Percentiles rank a stretch among this genome's conserved stretches.
Conservation (phyloP, 2,113 vertebrate species). For the Chaetodon auriga region DNA sequence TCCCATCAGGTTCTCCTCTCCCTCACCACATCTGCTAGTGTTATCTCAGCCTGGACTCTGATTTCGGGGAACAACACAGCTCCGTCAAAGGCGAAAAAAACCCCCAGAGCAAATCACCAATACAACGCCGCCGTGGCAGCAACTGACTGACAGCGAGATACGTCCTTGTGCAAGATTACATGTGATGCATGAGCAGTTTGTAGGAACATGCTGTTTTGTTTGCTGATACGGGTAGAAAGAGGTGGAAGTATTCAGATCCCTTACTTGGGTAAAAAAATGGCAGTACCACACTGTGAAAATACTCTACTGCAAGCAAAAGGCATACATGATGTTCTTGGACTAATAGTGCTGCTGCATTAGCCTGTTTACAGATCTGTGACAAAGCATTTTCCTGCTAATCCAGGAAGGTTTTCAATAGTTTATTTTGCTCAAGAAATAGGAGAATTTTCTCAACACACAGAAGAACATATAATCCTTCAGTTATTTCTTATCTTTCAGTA, state of each 20-base stretch:
- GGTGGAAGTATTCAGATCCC: slow-evolving; percentile 3
- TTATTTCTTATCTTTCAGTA: too few relatives aligned
- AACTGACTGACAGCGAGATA: slow-evolving; percentile 49
- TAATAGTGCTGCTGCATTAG: too few relatives aligned
- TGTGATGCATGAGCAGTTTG: slow-evolving; percentile 49
- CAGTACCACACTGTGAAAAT: not conserved
- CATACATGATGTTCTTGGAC: not conserved
- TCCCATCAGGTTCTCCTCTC: slow-evolving; percentile 34
- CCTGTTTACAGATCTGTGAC: too few relatives aligned
- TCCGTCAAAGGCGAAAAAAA: slow-evolving; percentile 1
- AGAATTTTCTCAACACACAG: too few relatives aligned
- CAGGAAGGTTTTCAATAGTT: too few relatives aligned
- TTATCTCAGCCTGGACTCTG: slow-evolving; percentile 50
- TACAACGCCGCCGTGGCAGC: slow-evolving; percentile 11
- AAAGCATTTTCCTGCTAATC: too few relatives aligned
- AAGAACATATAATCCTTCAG: not conserved
- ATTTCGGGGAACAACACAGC: slow-evolving; percentile 43
- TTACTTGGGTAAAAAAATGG: not conserved
- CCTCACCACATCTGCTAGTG: slow-evolving; percentile 26
- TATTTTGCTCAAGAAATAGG: too few relatives aligned
- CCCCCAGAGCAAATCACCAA: slow-evolving; percentile 36
- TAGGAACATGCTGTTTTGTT: slow-evolving; percentile 23
- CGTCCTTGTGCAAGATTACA: slow-evolving; percentile 49
- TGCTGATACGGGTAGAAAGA: slow-evolving; percentile 5
- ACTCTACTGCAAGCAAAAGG: not conserved